phyloP scores from a whole-genome alignment of 2,797 vertebrate genomes.

The Fratercula arctica region DNA sequence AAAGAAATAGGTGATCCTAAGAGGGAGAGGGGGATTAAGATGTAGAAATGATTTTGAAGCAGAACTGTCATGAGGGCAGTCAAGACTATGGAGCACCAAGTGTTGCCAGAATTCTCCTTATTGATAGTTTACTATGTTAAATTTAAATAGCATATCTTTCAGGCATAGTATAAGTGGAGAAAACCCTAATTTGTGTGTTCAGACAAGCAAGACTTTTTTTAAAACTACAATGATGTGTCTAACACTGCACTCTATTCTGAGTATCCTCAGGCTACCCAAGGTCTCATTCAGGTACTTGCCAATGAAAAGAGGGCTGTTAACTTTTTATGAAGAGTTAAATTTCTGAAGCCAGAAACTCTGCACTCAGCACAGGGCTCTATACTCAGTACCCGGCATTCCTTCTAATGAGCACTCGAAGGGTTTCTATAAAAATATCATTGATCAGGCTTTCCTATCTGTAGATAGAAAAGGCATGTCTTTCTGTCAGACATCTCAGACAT shows the following conservation, averaged over 20 bases:
- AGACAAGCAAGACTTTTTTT: not conserved
- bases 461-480: not conserved
- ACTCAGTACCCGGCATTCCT: rapidly evolving
- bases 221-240: not conserved
- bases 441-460: not conserved
- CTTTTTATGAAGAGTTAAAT: not conserved
- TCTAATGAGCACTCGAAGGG: not conserved
- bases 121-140: not conserved
- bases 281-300: not conserved
- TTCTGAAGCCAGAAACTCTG: not conserved
- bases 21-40: not conserved
- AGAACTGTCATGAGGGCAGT: not conserved
- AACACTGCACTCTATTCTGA: not conserved
- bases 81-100: not conserved
- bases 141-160: not conserved
- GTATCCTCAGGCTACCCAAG: not conserved
- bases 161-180: not conserved
- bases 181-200: not conserved
- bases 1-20: not conserved
- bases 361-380: not conserved
- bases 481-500: not conserved
- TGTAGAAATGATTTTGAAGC: not conserved
- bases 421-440: not conserved
- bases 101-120: not conserved
- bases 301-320: not conserved